Percentiles rank a stretch among this genome's conserved stretches.
Evolutionary conservation across 1,140 invertebrate species (phyloP).

Genomic region (Gryllus bimaculatus): DNA sequence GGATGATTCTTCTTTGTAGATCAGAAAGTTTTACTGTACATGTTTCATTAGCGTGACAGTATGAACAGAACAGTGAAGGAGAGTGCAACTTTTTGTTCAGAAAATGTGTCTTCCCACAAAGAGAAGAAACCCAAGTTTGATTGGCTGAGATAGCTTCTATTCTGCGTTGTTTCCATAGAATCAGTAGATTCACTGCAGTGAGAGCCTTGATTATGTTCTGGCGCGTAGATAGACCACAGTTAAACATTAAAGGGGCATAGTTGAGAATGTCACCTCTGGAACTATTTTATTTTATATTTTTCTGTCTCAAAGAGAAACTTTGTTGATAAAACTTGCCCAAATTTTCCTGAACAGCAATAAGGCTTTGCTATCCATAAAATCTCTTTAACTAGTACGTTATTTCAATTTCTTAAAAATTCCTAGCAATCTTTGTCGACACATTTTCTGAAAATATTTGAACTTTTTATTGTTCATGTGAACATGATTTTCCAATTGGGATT

Average conservation of each 20-base stretch:
- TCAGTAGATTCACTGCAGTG: slow-evolving; percentile 14
- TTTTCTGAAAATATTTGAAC: slow-evolving; percentile 22
- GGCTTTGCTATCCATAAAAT: not conserved
- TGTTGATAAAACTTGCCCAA: not conserved
- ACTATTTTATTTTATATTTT: slow-evolving; percentile 11
- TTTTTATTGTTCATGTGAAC: not conserved
- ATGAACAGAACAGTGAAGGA: not conserved
- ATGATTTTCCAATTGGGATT: not conserved
- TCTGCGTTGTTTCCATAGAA: slow-evolving; percentile 12
- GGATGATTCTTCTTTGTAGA: not conserved
- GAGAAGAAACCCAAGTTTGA: slow-evolving; percentile 30
- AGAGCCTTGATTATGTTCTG: slow-evolving; percentile 18
- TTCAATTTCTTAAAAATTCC: not conserved
- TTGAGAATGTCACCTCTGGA: slow-evolving; percentile 19
- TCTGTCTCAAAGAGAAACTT: not conserved
- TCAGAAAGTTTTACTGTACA: not conserved
- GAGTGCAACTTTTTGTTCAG: slow-evolving; percentile 41
- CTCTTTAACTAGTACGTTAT: not conserved
- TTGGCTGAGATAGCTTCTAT: slow-evolving; percentile 11
- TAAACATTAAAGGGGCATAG: slow-evolving; percentile 22
- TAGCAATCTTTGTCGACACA: slow-evolving; percentile 23
- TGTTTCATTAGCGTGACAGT: not conserved
- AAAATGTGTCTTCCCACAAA: slow-evolving; percentile 84
- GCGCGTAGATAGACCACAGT: slow-evolving; percentile 20
- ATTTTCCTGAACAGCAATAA: not conserved